A percentile compares a stretch with the other conserved stretches of the same genome.
Evolutionary conservation across 2,113 vertebrate genomes (phyloP).

Genomic region (Actenoides hombroni): DNA sequence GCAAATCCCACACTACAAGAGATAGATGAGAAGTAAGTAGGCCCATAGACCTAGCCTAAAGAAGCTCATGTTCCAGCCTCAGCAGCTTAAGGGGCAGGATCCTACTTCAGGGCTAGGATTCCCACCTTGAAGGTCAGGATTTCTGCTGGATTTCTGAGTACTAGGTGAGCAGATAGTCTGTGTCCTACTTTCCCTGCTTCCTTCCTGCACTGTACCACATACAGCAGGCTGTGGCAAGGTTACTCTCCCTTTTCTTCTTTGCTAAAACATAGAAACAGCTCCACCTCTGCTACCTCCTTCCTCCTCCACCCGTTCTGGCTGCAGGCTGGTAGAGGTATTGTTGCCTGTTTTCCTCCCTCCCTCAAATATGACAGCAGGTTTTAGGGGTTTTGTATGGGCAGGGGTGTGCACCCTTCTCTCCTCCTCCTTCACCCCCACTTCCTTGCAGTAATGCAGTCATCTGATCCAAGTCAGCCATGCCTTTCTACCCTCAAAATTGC

Average conservation of each 20-base stretch:
- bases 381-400: background rate
- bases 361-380: background rate
- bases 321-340: background rate
- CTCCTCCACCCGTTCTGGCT: background rate
- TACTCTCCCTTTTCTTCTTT: background rate
- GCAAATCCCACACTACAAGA: background rate
- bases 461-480: background rate
- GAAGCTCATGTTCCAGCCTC: background rate
- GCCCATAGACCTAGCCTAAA: background rate
- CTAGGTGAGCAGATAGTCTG: background rate
- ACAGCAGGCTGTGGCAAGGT: background rate
- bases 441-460: background rate
- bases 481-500: background rate
- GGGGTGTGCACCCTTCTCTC: background rate
- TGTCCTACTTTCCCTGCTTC: background rate
- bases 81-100: background rate
- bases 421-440: background rate
- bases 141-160: background rate
- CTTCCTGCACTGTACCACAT: background rate
- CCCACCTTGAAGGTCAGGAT: background rate
- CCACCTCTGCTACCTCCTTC: background rate
- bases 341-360: background rate
- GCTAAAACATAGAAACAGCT: background rate
- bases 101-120: background rate
- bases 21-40: background rate